Conservation (phyloP, 2,888 invertebrate species). For the Drosophila melanosoma region DNA sequence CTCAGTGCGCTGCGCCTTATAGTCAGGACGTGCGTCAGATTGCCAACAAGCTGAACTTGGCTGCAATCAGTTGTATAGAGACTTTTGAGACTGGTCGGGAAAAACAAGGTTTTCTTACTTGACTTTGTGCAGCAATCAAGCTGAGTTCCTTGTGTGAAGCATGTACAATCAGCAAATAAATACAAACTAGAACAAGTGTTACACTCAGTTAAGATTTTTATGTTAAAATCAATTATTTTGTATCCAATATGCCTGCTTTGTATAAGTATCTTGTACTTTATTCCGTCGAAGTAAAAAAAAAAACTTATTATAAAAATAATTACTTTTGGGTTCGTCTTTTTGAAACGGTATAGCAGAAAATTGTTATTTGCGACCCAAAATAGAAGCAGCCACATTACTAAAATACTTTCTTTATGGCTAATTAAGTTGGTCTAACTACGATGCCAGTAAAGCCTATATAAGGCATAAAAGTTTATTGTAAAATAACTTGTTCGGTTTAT, state of each 20-base stretch:
- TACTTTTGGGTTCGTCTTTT: not conserved
- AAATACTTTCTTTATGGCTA: slow-evolving; percentile 17
- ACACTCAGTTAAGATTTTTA: not conserved
- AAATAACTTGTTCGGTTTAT: slow-evolving; percentile 35
- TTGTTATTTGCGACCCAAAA: not conserved
- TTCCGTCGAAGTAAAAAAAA: not conserved
- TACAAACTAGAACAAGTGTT: not conserved
- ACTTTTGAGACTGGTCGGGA: not conserved
- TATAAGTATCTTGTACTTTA: not conserved
- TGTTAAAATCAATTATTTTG: not conserved
- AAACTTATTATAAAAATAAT: not conserved
- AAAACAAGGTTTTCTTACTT: not conserved
- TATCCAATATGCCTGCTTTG: not conserved
- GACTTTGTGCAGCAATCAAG: slow-evolving; percentile 15
- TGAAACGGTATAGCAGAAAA: not conserved
- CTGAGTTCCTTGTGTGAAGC: slow-evolving; percentile 1
- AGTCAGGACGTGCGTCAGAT: slow-evolving; percentile 56
- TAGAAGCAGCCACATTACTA: slow-evolving; percentile 14
- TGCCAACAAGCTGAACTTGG: slow-evolving; percentile 47
- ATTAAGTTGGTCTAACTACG: slow-evolving; percentile 23
- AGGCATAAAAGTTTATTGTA: slow-evolving; percentile 32
- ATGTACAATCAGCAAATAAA: slow-evolving; percentile 9
- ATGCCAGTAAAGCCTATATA: not conserved
- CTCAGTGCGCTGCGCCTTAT: slow-evolving; percentile 60
- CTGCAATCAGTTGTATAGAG: slow-evolving; percentile 26